phyloP scores from a whole-genome alignment of 1,140 invertebrate species.

The Lineus longissimus region DNA sequence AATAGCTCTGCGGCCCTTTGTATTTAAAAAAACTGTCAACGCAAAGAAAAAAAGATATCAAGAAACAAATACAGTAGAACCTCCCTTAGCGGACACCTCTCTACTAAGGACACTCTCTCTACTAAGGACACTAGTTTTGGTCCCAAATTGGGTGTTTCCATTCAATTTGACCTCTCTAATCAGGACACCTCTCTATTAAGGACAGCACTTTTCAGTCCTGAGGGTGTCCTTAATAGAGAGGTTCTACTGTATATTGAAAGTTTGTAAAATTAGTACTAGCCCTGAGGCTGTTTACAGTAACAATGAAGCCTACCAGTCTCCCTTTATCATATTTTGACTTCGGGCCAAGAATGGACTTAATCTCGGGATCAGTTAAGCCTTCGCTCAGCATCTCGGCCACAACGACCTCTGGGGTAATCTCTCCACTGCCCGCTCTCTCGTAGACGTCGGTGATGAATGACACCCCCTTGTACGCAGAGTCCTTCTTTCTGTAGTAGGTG shows the following conservation, averaged over 20 bases:
- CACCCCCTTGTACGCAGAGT: conserved; percentile 65
- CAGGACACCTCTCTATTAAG: too few relatives aligned
- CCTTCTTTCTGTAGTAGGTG: conserved; percentile 78
- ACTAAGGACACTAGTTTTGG: too few relatives aligned
- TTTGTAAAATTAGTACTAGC: not conserved
- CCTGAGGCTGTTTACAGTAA: too few relatives aligned
- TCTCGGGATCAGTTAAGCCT: not conserved
- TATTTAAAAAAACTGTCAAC: not conserved
- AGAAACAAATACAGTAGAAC: too few relatives aligned
- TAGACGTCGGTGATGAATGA: conserved; percentile 78
- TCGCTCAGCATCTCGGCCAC: conserved; percentile 58
- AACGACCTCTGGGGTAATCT: conserved; percentile 64
- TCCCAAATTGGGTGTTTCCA: too few relatives aligned
- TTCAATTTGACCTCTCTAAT: too few relatives aligned
- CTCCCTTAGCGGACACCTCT: too few relatives aligned
- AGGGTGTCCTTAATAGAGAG: too few relatives aligned
- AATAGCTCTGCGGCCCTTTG: conserved; percentile 13
- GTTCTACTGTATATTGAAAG: too few relatives aligned
- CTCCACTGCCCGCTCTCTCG: conserved; percentile 44
- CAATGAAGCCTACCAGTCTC: not conserved
- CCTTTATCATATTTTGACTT: conserved; percentile 1
- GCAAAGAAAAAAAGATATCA: not conserved
- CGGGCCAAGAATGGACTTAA: not conserved
- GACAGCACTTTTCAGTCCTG: too few relatives aligned
- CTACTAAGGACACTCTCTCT: too few relatives aligned